phyloP scores from a whole-genome alignment of 2,797 vertebrate genomes.

The Thunnus albacares region DNA sequence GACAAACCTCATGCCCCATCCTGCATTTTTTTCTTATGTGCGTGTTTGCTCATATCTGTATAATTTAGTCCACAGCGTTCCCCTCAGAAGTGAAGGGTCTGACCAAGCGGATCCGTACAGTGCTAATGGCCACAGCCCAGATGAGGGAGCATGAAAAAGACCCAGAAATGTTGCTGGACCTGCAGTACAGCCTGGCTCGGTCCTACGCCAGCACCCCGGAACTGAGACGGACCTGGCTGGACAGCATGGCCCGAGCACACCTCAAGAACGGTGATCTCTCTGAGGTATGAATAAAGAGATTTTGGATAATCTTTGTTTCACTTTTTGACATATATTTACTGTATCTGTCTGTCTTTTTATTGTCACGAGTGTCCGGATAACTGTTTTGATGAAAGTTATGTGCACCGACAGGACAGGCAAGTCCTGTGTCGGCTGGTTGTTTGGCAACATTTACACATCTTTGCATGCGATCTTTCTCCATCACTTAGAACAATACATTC shows the following conservation, averaged over 20 bases:
- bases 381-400: neutral
- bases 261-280: constrained; percentile 95
- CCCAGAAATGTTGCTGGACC: constrained; percentile 96
- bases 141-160: constrained; percentile 98
- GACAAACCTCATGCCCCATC: too few relatives aligned
- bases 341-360: accelerated
- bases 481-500: neutral
- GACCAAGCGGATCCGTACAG: constrained; percentile 96
- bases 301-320: neutral
- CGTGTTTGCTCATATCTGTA: neutral
- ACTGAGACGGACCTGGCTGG: constrained; percentile 95
- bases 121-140: constrained; percentile 98
- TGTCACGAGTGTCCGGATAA: neutral
- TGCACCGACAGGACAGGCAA: neutral
- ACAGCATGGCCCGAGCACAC: constrained; percentile 98
- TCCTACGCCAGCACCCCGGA: constrained; percentile 98
- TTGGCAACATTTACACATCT: too few relatives aligned
- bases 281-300: constrained; percentile 85
- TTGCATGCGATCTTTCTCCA: neutral
- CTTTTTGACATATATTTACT: neutral
- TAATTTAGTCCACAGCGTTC: constrained; percentile 90
- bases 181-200: constrained; percentile 96
- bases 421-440: neutral
- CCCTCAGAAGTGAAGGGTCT: constrained; percentile 96
- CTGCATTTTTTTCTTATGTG: neutral